Evolutionary conservation across 1,140 invertebrate genomes (phyloP), one percentile per base, ranked within the genome.

Genomic region (Ruditapes philippinarum): DNA sequence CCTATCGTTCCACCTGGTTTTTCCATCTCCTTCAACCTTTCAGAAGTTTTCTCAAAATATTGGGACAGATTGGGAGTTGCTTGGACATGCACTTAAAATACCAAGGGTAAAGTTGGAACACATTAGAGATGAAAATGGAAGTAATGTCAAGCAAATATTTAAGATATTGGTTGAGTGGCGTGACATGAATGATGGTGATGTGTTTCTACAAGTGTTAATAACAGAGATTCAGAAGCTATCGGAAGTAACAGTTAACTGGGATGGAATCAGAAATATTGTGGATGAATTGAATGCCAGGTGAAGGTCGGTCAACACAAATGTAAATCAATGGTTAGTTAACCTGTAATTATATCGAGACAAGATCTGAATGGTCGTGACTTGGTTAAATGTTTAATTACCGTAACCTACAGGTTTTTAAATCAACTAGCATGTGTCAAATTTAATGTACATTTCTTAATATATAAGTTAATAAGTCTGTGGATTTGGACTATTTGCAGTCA

Each of bases 241-340:
- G 14, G 19, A 40, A 17, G 65, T 70, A 19, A 70, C 33, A 4
- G 22, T 70, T 70, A 33, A 70, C 33, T 70, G 65, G 65, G 65
- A 70, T 38, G 65, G 28, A 70, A 38, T 70, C 3, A 70, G 65
- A 70, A 70, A 70, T n/a, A 70, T 70, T 70, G 65, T 70, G 4
- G 65, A 70, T 19, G 65, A 70, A 5, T 14, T 70, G 4, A 25
- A 62, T 45, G 42, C n/a, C n/a, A n/a, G n/a, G n/a, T n/a, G n/a
- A n/a, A n/a, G n/a, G n/a, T n/a, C n/a, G n/a, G n/a, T n/a, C n/a
- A n/a, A n/a, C n/a, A n/a, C n/a, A n/a, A n/a, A n/a, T n/a, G n/a
- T n/a, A n/a, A n/a, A n/a, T n/a, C n/a, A n/a, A n/a, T n/a, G n/a
- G n/a, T n/a, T n/a, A n/a, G n/a, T n/a, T n/a, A n/a, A n/a, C n/a